A percentile compares a stretch with the other conserved stretches of the same genome.
These are phyloP conservation scores for Mobula birostris DNA, from an alignment of 2,113 vertebrate genomes.

Conservation along the genomic window DNA sequence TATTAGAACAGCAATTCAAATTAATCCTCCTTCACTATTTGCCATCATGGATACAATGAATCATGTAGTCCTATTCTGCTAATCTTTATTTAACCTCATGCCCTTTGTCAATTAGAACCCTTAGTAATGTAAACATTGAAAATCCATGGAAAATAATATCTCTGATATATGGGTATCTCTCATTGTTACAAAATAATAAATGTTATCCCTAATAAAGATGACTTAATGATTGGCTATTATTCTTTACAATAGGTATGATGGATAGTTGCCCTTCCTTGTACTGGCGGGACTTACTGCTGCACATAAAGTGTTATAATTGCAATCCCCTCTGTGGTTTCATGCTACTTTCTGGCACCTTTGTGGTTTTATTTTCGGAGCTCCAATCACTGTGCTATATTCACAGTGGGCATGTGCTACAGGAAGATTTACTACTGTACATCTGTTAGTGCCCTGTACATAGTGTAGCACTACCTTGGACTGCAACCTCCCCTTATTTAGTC, in stretches of 20 bases:
- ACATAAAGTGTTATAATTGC: not conserved
- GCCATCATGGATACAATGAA: too few species aligned
- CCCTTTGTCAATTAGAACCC: not conserved
- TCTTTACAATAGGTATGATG: not conserved
- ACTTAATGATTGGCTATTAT: not conserved
- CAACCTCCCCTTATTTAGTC: conserved; percentile 44
- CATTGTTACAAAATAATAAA: not conserved
- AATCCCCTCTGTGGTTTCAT: not conserved
- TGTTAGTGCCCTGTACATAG: conserved; percentile 40
- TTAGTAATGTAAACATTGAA: not conserved
- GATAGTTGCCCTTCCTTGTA: not conserved
- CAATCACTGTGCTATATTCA: not conserved
- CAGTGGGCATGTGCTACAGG: conserved; percentile 42
- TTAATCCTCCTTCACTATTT: too few species aligned
- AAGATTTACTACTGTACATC: conserved; percentile 53
- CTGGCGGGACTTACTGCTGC: not conserved
- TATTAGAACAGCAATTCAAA: not conserved
- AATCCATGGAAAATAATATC: not conserved
- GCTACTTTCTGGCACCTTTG: not conserved
- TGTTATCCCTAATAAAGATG: not conserved
- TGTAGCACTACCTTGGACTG: conserved; percentile 39
- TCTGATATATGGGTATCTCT: not conserved
- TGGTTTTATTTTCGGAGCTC: conserved; percentile 6
- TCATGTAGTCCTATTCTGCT: not conserved
- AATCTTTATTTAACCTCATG: not conserved